phyloP scores from a whole-genome alignment of 2,888 invertebrate species.

The Cheilosia urbana region DNA sequence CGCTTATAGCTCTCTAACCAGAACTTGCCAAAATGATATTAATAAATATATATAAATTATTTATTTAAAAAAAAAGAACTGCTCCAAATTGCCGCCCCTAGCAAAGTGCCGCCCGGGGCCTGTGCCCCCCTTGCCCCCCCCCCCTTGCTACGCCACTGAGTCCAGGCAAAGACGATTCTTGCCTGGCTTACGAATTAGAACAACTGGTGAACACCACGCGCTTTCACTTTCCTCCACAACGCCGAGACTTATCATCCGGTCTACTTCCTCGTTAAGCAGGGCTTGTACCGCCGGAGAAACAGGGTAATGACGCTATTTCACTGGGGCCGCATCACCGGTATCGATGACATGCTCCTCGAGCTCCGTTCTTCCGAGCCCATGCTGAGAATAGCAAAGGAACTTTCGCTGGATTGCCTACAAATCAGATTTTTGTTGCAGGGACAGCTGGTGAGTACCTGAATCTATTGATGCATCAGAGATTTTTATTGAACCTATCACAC shows the following conservation, averaged over 20 bases:
- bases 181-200: slow-evolving; percentile 76
- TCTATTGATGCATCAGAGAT: too few relatives aligned
- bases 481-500: background rate
- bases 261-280: slow-evolving; percentile 76
- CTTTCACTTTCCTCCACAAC: slow-evolving; percentile 73
- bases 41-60: too few relatives aligned
- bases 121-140: too few relatives aligned
- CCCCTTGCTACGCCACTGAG: too few relatives aligned
- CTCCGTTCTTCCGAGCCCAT: slow-evolving; percentile 31
- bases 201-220: slow-evolving; percentile 78
- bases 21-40: too few relatives aligned
- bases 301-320: slow-evolving; percentile 71
- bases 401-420: background rate
- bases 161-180: background rate
- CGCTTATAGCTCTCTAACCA: too few relatives aligned
- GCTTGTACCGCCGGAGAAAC: slow-evolving; percentile 67
- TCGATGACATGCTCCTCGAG: slow-evolving; percentile 6
- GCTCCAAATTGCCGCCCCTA: too few relatives aligned
- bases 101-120: too few relatives aligned
- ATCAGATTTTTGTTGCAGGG: too few relatives aligned
- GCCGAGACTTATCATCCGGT: slow-evolving; percentile 77
- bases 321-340: slow-evolving; percentile 34
- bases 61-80: too few relatives aligned
- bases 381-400: background rate
- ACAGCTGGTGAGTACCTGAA: too few relatives aligned